phyloP scores from a whole-genome alignment of 2,797 vertebrate species.

The Clamator glandarius region DNA sequence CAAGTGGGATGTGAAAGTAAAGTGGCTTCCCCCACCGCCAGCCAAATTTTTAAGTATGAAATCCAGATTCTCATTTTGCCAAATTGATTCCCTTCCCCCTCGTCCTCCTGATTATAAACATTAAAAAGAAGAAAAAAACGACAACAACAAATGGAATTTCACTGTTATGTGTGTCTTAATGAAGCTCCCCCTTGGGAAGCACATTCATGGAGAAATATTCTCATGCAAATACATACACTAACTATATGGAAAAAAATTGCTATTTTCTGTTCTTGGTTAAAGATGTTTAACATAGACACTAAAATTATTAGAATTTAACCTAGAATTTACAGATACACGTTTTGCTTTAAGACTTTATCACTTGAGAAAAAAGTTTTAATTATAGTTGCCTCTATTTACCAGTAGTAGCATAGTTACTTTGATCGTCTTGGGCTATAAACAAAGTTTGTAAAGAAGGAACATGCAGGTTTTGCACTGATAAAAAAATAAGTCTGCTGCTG shows the following conservation, averaged over 20 bases:
- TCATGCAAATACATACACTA: accelerated
- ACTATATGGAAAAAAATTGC: not conserved
- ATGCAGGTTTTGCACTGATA: not conserved
- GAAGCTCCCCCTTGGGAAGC: not conserved
- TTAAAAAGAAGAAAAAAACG: not conserved
- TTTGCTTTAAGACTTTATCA: not conserved
- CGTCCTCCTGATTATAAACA: not conserved
- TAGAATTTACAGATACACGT: not conserved
- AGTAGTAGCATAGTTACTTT: not conserved
- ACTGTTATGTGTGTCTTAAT: not conserved
- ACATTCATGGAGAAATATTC: not conserved
- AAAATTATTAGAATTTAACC: not conserved
- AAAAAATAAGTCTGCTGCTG: not conserved
- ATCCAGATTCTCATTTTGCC: not conserved
- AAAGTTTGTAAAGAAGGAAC: not conserved
- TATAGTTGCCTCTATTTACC: not conserved
- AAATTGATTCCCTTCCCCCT: not conserved
- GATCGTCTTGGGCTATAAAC: not conserved
- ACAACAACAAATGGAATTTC: not conserved
- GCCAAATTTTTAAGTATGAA: not conserved
- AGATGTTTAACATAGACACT: not conserved
- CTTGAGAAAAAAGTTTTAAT: not conserved
- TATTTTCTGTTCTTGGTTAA: not conserved
- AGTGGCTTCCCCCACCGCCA: accelerated
- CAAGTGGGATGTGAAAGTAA: not conserved